phyloP scores from a whole-genome alignment of 1,140 invertebrate species.

The Aplysia californica region DNA sequence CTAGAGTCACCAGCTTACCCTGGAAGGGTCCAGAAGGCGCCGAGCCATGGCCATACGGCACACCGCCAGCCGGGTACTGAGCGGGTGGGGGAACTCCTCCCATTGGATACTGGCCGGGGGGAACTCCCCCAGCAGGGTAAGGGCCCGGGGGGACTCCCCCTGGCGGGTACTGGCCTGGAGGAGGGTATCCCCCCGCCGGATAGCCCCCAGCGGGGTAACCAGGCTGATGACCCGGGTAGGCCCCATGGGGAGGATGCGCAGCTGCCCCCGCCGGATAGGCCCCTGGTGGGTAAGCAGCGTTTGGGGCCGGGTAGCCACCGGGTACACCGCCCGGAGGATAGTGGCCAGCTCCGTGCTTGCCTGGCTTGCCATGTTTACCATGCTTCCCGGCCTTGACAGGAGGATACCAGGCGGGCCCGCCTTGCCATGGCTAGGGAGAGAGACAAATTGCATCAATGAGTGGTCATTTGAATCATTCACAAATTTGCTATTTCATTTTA shows the following conservation, averaged over 20 bases:
- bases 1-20: no score
- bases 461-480: no score
- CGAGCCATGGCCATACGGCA: neutral
- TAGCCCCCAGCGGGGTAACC: neutral
- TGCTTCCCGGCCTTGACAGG: neutral
- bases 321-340: neutral
- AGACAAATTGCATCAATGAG: neutral
- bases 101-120: neutral
- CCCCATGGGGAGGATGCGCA: neutral
- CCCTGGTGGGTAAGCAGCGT: slow-evolving; percentile 10
- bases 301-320: slow-evolving; percentile 13
- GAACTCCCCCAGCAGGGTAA: neutral
- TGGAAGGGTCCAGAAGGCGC: slow-evolving; percentile 23
- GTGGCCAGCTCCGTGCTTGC: neutral
- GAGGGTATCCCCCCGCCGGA: neutral
- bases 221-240: neutral
- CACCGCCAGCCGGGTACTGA: neutral
- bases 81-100: neutral
- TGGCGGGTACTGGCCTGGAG: slow-evolving; percentile 5
- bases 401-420: slow-evolving; percentile 21
- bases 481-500: no score
- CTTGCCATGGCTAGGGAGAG: slow-evolving; percentile 14
- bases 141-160: slow-evolving; percentile 8
- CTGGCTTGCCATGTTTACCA: slow-evolving; percentile 6
- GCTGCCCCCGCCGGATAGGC: neutral